Evolutionary conservation across 2,888 invertebrate species (phyloP), one percentile per base, ranked within the genome.

Genomic region (Maniola hyperantus): DNA sequence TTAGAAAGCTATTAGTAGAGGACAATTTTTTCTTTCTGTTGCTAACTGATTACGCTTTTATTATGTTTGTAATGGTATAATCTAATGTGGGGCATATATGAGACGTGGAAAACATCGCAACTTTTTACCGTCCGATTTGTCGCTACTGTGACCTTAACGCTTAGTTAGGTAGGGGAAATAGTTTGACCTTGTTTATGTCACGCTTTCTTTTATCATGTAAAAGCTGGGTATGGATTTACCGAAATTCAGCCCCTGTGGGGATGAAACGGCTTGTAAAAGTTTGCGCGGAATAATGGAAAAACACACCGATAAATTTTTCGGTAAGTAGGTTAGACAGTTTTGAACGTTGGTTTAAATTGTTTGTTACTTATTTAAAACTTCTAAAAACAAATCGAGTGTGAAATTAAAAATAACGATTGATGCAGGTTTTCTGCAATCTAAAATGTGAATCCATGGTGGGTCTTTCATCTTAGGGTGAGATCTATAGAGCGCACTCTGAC

Each of bases 161-260:
- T 36, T 55, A 57, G 39, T 57, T 57, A 26, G 50, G 26, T 11
- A 57, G 7, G 26, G 53, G 51, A 53, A 62, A 62, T 62, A 53
- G 51, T 51, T 51, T 39, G 51, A 53, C 62, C 51, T 53, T 53
- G 51, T 53, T 62, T 62, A 26, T 53, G 33, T 42, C 15, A 53
- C 53, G 53, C 42, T 33, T 62, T 62, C 62, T 62, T 62, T 62
- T 62, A 62, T 62, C 62, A 42, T 62, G 62, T 53, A 62, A 62
- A 62, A 42, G 51, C 51, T 42, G 50, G n/a, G 51, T 53, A 62
- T 62, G 62, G 60, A 50, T 60, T 36, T 34, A 50, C 39, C 62
- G 53, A 39, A 51, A 62, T 62, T 42, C 26, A n/a, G 62, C 8
- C 62, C 62, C 39, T 6, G 18, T 11, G 51, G 62, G 36, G 36